Conservation (phyloP, 2,113 vertebrate genomes). For the Marmota flaviventris region DNA sequence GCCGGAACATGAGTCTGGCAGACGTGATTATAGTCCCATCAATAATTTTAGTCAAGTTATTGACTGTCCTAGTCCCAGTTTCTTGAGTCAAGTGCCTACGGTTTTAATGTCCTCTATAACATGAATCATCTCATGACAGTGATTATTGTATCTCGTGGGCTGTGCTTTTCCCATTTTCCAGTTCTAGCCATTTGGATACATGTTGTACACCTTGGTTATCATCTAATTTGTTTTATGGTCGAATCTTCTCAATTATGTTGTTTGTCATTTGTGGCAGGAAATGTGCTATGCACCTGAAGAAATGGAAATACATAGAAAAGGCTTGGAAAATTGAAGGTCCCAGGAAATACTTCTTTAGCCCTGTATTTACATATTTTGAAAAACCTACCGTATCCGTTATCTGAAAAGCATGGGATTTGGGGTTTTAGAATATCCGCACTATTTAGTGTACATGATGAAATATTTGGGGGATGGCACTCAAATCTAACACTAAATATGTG, state of each 20-base stretch:
- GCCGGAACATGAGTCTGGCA: not conserved
- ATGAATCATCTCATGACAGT: not conserved
- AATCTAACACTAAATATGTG: not conserved
- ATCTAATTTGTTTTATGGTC: not conserved
- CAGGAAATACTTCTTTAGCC: constrained; percentile 58
- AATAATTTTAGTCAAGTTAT: not conserved
- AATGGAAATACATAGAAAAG: not conserved
- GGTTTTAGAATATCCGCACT: not conserved
- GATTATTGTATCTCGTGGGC: no score
- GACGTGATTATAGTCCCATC: not conserved
- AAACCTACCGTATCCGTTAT: not conserved
- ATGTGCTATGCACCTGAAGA: not conserved
- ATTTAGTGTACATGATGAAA: not conserved
- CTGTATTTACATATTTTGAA: constrained; percentile 49
- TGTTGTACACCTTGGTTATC: not conserved
- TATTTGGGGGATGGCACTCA: not conserved
- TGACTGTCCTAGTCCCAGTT: not conserved
- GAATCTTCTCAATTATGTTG: not conserved
- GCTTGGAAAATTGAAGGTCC: constrained; percentile 1
- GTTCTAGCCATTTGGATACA: fast-evolving
- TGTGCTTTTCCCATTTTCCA: not conserved
- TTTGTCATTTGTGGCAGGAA: not conserved
- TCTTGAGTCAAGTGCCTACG: not conserved
- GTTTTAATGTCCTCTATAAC: not conserved
- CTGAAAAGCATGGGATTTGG: not conserved